Evolutionary conservation across 2,888 invertebrate species (phyloP).

Genomic region (Halictus quadricinctus): DNA sequence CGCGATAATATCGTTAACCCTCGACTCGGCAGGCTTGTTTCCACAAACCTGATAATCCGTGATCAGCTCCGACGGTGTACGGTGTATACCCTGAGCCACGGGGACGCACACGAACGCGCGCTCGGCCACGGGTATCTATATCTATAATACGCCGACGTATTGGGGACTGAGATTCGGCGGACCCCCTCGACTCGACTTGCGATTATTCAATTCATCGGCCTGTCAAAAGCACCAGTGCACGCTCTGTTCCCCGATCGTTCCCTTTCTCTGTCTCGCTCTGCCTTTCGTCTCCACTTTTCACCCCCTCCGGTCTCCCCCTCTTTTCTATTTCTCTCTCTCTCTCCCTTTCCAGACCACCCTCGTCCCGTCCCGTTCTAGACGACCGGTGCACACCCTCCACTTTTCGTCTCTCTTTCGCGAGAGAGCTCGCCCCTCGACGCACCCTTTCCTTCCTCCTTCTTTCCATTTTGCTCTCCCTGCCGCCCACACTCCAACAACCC

Average conservation of each 20-base stretch:
- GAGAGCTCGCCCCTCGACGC: constrained; percentile 43
- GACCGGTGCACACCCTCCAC: constrained; percentile 36
- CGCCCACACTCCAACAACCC: constrained; percentile 41
- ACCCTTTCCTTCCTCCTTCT: constrained; percentile 51
- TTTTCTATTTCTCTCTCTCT: constrained; percentile 22
- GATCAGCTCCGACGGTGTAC: constrained; percentile 53
- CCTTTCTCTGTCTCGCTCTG: constrained; percentile 65
- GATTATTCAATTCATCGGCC: constrained; percentile 83
- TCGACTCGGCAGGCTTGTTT: constrained; percentile 61
- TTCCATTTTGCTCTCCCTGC: constrained; percentile 28
- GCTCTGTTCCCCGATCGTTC: constrained; percentile 79
- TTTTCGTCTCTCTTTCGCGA: constrained; percentile 47
- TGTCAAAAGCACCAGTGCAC: constrained; percentile 83
- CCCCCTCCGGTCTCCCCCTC: constrained; percentile 44
- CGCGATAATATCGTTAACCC: constrained; percentile 66
- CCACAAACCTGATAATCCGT: constrained; percentile 68
- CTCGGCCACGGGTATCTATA: constrained; percentile 57
- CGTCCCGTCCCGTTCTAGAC: constrained; percentile 8
- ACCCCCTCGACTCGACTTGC: constrained; percentile 82
- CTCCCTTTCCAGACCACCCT: constrained; percentile 21
- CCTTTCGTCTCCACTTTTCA: constrained; percentile 61
- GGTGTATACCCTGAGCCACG: constrained; percentile 30
- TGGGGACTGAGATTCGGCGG: constrained; percentile 82
- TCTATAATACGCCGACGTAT: constrained; percentile 74
- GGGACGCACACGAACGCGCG: constrained; percentile 13